Evolutionary conservation across 92 coral and sea anemone genomes (phyloP), one percentile per base, ranked within the genome.

Genomic region (Micromussa lordhowensis): DNA sequence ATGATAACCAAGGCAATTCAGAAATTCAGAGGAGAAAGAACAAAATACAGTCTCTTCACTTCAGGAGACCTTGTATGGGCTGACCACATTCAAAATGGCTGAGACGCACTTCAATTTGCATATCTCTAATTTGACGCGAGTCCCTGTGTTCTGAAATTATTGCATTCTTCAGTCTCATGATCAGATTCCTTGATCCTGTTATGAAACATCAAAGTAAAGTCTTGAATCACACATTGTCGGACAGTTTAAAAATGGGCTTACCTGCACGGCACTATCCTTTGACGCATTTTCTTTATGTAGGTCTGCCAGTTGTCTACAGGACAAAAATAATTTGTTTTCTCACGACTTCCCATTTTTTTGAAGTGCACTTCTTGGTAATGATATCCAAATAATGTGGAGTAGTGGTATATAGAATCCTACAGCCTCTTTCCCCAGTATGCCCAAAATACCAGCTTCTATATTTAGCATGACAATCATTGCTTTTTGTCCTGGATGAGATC

Each of bases 231-330:
- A 31, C 18, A 59, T 21, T 18, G 69, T 73, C 36, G 76, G 5
- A 14, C 70, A 38, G 54, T 36, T 34, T 75, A 49, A 40, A 54
- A 3, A 55, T 58, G 48, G 48, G 48, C 35, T 78, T 32, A 94
- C 99, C 95, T 98, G 96, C 17, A 90, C 96, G 36, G 89, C 93
- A 57, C 96, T 95, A 53, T 96, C 96, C 85, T 94, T 89, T 0
- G 99, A 90, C 44, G 99, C 99, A 86, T 94, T 96, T 73, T 93
- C 95, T 61, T 95, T 95, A 64, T 98, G 98, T 34, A 98, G 93
- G 83, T 95, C 96, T 24, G 99, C 91, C 82, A 98, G 87, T 94
- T 98, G 98, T 80, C 99, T 96, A 75, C 63, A 82, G 29, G 59
- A 61, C 11, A 24, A 61, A 61, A 61, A 22, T 55, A 55, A 55